Conservation (phyloP, 2,797 vertebrate genomes). For the Epinephelus malabaricus region DNA sequence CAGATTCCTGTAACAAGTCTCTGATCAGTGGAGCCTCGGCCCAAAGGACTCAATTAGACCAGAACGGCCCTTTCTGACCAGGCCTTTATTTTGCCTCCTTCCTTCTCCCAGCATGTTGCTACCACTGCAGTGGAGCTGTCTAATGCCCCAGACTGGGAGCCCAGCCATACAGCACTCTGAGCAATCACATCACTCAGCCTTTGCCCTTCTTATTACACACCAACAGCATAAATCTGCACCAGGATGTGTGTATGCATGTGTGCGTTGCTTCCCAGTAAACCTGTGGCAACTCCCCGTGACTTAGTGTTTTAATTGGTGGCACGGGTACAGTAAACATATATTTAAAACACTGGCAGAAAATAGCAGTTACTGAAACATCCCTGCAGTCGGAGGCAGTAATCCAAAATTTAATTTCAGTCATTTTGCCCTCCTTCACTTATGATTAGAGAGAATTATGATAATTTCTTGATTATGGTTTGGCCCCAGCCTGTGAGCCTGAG, state of each 20-base stretch:
- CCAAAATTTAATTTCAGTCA: constrained; percentile 80
- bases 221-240: constrained; percentile 43
- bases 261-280: constrained; percentile 59
- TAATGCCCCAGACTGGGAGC: constrained; percentile 70
- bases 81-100: constrained; percentile 72
- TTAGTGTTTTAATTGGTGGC: constrained; percentile 74
- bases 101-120: constrained; percentile 65
- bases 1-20: constrained; percentile 88
- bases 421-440: constrained; percentile 81
- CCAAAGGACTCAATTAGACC: constrained; percentile 91
- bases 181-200: constrained; percentile 71
- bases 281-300: constrained; percentile 61
- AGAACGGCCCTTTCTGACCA: constrained; percentile 80
- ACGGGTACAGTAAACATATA: constrained; percentile 69
- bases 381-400: constrained; percentile 71
- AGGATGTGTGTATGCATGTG: constrained; percentile 39
- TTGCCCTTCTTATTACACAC: constrained; percentile 66
- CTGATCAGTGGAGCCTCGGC: constrained; percentile 85
- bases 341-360: constrained; percentile 73
- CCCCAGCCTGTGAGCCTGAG: constrained; percentile 66
- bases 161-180: constrained; percentile 66
- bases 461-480: constrained; percentile 87
- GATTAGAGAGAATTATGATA: constrained; percentile 89
- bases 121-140: constrained; percentile 70
- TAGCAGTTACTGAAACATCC: constrained; percentile 69